Conservation (phyloP, 2,888 invertebrate genomes). For the Siphonodentalium dalli region DNA sequence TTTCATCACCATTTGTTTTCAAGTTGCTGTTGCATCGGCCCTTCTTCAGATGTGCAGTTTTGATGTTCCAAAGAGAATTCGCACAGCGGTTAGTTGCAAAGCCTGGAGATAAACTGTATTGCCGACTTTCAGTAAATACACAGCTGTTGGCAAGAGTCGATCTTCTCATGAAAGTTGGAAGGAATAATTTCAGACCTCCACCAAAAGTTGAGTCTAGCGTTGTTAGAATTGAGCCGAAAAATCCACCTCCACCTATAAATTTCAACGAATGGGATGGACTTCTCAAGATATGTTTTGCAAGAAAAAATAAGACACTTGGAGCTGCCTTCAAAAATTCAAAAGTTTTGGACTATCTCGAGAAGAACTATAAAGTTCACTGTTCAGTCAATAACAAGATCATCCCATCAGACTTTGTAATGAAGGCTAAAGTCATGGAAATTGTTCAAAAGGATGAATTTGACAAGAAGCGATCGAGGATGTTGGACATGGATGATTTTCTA, state of each 20-base stretch:
- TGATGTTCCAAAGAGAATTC: conserved; percentile 99
- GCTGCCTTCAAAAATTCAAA: conserved; percentile 80
- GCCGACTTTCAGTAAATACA: conserved; percentile 93
- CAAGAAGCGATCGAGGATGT: conserved; percentile 84
- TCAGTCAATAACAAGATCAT: conserved; percentile 87
- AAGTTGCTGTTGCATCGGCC: conserved; percentile 84
- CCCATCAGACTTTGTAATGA: conserved; percentile 79
- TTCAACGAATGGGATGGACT: conserved; percentile 96
- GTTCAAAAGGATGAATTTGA: conserved; percentile 75
- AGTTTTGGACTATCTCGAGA: conserved; percentile 83
- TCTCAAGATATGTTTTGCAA: conserved; percentile 89
- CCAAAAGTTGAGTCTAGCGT: conserved; percentile 99
- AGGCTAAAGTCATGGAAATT: conserved; percentile 79
- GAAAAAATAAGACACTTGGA: conserved; percentile 95
- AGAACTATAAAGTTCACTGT: conserved; percentile 88
- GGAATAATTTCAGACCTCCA: conserved; percentile 97
- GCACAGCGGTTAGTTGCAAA: conserved; percentile 95
- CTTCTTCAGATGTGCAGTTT: conserved; percentile 82
- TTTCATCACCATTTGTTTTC: conserved; percentile 87
- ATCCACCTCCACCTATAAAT: conserved; percentile 95
- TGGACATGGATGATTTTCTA: conserved; percentile 98
- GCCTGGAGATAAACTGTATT: conserved; percentile 96
- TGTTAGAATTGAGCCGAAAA: conserved; percentile 94
- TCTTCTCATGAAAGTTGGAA: conserved; percentile 96
- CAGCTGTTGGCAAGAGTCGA: conserved; percentile 94